Base-by-base conservation (phyloP, 2,888 invertebrate species). In the Noctua fimbriata region DNA sequence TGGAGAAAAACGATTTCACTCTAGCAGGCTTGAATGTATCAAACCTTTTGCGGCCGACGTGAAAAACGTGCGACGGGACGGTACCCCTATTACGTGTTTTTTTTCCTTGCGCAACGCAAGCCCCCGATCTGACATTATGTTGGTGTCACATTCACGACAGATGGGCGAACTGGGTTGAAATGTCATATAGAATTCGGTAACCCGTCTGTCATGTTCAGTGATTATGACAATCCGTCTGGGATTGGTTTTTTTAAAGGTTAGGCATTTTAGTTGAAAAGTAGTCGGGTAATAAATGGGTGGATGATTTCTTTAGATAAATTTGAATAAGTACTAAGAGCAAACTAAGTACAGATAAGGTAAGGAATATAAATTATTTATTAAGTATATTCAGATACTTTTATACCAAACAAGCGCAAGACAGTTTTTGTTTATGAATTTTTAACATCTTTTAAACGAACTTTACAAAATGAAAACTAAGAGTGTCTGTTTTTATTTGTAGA, bases 121-220 rank as follows among this genome's bases (percentile, higher is more conserved):
- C 44, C 58, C 24, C 44, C 12, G 44, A 36, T 55, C 41, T 44
- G 58, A 24, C 49, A 69, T 84, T 73, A 79, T 80, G 73, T 69
- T 24, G 63, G 47, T 82, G 65, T 84, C 82, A 82, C 10, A 58
- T 65, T 65, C 3, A 60, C 47, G 67, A 78, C 82, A 58, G 60
- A 63, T 47, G 72, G n/a, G 58, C 58, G 76, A 79, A 84, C 69
- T 80, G 73, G 80, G 80, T 82, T 74, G 63, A 65, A 73, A n/a
- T 67, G 52, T 55, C 63, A 32, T 67, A 41, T 5, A 65, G 32
- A 84, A 63, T 84, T 79, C 18, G 63, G 69, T 36, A n/a, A 58
- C 44, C 55, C 49, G 49, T 69, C 73, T 21, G 36, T 72, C 81
- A 60, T 4, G 16, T 71, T 78, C 44, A n/a, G 32, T 63, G 66